Evolutionary conservation across 2,888 invertebrate genomes (phyloP), one percentile per base, ranked within the genome.

Genomic region (Hypomecis atomaria): DNA sequence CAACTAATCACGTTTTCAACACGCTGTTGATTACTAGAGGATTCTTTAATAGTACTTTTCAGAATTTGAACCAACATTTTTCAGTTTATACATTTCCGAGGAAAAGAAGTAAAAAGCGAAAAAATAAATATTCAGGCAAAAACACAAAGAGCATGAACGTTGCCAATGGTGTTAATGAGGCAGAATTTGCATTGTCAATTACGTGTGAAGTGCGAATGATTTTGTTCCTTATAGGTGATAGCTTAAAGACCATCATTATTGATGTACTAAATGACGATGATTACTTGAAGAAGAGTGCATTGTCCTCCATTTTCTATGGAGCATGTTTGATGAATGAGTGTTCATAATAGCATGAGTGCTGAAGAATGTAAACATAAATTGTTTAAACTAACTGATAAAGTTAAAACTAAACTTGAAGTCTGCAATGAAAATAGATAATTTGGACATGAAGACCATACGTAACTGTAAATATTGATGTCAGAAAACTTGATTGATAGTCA

Each of bases 321-420:
- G 53, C 49, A 52, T 72, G 61, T 68, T 73, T 69, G 67, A 54
- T 68, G 55, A 67, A 45, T 54, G 36, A 63, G 61, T 73, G 66
- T 68, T 72, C 64, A 72, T 38, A 56, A 9, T 5, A 5, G 63
- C 69, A 72, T 67, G 66, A 70, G 66, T 72, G 70, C 62, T 62
- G 67, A 70, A 69, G 65, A 55, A 53, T 59, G 66, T 65, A 56
- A 62, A 66, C 54, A 66, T 69, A 66, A 69, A 69, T 13, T 77
- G 65, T 78, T 75, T 75, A 74, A 71, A 66, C 63, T 48, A 55
- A 49, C 40, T 50, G 74, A 78, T 76, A 77, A 73, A 53, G 54
- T 11, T 23, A 33, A 23, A 3, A 23, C 9, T 8, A 33, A 40
- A 40, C 33, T 49, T 49, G 1, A 49, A 49, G 11, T 11, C n/a